Base-by-base conservation (phyloP, 92 coral and sea anemone species). In the Epizoanthus illoricatus region DNA sequence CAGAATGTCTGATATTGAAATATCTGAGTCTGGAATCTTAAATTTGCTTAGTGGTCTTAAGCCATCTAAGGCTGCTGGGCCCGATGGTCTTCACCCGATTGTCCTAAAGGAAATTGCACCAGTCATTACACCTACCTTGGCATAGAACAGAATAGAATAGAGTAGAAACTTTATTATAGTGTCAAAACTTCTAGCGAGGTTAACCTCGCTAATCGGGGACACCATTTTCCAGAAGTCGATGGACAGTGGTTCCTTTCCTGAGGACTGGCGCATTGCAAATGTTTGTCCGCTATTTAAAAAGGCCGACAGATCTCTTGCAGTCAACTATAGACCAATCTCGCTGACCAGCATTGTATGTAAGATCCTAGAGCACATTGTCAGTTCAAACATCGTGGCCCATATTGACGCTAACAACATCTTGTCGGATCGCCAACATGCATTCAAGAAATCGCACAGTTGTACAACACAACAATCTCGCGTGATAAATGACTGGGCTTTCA, bases 221-320 rank as follows among this genome's bases (percentile, higher is more conserved):
- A n/a, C n/a, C 55, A 83, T 83, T 33, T 83, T 69, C 67, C 70
- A 83, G 59, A 83, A 56, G 64, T 83, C 80, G 33, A 5, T 83
- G 18, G 56, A 59, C 24, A 65, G 45, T 63, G 39, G 86, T 17
- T 5, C 65, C 33, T 18, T 83, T 21, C 81, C 86, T n/a, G 68
- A 36, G 80, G 86, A 82, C 69, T 82, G 86, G 86, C 69, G 86
- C 42, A 42, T 82, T 13, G 86, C 86, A 5, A 82, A 71, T 52
- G 62, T 82, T 62, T 82, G 86, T 41, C 86, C 81, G 43, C 62
- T 83, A 52, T 83, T 43, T 19, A 83, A 83, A 56, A 73, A 72
- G 18, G 86, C 73, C 19, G 86, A 83, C 59, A 73, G 68, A 59
- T 83, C 81, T 24, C n/a, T 58, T 70, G 52, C 86, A 45, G 56